phyloP scores from a whole-genome alignment of 2,797 vertebrate species.

The Syncerus caffer region DNA sequence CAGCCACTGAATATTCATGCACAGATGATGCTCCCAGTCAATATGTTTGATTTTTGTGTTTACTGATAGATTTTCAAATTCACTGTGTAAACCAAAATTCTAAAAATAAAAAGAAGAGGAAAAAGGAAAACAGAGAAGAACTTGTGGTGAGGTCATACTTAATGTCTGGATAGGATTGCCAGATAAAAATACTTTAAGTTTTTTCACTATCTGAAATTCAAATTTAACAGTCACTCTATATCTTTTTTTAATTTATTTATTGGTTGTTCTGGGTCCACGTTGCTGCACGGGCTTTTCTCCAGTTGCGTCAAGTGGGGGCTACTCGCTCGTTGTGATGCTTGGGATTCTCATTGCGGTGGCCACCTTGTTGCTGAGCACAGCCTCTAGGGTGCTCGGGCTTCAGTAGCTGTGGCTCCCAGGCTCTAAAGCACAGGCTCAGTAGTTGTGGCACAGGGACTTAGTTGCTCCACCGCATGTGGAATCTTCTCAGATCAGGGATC shows the following conservation, averaged over 20 bases:
- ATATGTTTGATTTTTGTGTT: conserved; percentile 67
- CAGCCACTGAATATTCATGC: conserved; percentile 74
- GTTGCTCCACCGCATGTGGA: not conserved
- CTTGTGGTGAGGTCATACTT: not conserved
- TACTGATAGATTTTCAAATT: conserved; percentile 64
- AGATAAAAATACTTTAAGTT: conserved; percentile 40
- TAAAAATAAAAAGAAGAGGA: not conserved
- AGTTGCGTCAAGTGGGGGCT: not conserved
- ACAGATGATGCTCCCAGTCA: conserved; percentile 56
- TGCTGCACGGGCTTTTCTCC: not conserved
- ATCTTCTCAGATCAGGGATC: not conserved
- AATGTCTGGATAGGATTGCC: not conserved
- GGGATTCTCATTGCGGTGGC: not conserved
- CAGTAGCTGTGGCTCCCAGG: not conserved
- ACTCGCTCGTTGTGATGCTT: not conserved
- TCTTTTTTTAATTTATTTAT: not conserved
- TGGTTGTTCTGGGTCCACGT: not conserved
- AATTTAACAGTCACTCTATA: not conserved
- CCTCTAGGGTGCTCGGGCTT: not conserved
- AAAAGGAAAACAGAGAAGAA: not conserved
- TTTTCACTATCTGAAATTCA: conserved; percentile 32
- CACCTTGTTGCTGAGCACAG: not conserved
- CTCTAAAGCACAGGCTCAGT: not conserved
- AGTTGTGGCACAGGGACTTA: not conserved
- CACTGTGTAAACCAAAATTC: conserved; percentile 52